These are phyloP conservation scores for Latheticus oryzae DNA, from an alignment of 2,888 invertebrate genomes.

Conservation along the genomic window DNA sequence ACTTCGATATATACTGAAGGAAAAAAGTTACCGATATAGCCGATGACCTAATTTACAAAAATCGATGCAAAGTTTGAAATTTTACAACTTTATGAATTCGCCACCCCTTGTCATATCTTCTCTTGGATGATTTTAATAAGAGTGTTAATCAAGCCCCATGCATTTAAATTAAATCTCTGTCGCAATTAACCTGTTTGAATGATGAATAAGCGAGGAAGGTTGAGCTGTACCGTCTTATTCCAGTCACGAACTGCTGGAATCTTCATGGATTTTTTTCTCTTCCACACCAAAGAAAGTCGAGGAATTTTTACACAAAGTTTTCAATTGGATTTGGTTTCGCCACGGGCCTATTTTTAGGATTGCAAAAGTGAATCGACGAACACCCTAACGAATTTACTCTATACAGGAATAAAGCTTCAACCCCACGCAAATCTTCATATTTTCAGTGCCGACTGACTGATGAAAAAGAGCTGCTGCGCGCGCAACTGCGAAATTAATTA, in stretches of 20 bases:
- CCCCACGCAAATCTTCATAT: too few species aligned
- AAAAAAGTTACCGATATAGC: slow-evolving; percentile 18
- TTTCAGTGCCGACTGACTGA: slow-evolving; percentile 6
- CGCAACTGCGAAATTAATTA: slow-evolving; percentile 26
- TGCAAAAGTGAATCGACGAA: slow-evolving; percentile 26
- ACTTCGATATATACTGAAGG: slow-evolving; percentile 26
- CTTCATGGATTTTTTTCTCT: slow-evolving; percentile 33
- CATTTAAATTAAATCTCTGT: slow-evolving; percentile 53
- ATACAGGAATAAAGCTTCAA: slow-evolving; percentile 15
- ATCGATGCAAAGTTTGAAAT: slow-evolving; percentile 24
- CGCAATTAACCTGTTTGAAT: slow-evolving; percentile 53
- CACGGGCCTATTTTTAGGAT: slow-evolving; percentile 27
- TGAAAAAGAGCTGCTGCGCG: not conserved
- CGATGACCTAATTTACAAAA: slow-evolving; percentile 3
- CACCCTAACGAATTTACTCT: slow-evolving; percentile 27
- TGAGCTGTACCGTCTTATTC: slow-evolving; percentile 24
- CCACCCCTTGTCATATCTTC: slow-evolving; percentile 28
- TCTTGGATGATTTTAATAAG: slow-evolving; percentile 40
- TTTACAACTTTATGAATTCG: slow-evolving; percentile 37
- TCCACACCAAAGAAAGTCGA: too few species aligned
- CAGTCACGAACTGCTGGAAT: slow-evolving; percentile 27
- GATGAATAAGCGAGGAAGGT: slow-evolving; percentile 44
- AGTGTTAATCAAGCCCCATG: slow-evolving; percentile 49
- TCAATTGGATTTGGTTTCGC: slow-evolving; percentile 33
- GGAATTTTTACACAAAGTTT: slow-evolving; percentile 34